A percentile compares a stretch with the other conserved stretches of the same genome.
Evolutionary conservation across 2,888 invertebrate species (phyloP).

Genomic region (Antheraea assamensis): DNA sequence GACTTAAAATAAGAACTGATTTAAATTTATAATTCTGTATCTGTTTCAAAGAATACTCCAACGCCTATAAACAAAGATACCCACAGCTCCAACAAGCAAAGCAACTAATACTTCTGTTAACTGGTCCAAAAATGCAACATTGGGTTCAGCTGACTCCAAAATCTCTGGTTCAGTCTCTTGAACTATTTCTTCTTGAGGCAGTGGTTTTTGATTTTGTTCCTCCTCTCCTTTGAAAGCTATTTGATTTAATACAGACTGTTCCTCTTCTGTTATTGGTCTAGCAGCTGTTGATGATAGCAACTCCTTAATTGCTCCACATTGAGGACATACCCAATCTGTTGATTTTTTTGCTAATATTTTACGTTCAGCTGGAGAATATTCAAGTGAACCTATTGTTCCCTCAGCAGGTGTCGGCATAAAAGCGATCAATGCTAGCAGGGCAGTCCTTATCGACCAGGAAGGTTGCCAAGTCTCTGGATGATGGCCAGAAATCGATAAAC

Average conservation of each 20-base stretch:
- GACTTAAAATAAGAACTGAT: conserved; percentile 30
- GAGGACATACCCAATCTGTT: conserved; percentile 61
- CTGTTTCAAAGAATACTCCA: conserved; percentile 56
- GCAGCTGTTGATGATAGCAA: conserved; percentile 74
- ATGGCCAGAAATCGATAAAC: conserved; percentile 96
- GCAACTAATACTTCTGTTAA: conserved; percentile 71
- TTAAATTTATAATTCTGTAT: conserved; percentile 54
- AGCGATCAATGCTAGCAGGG: conserved; percentile 94
- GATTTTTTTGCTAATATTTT: conserved; percentile 90
- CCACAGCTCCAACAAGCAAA: conserved; percentile 69
- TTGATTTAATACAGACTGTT: conserved; percentile 72
- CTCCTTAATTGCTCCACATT: conserved; percentile 69
- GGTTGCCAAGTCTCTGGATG: conserved; percentile 99
- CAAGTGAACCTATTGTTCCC: conserved; percentile 95
- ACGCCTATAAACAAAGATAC: conserved; percentile 73
- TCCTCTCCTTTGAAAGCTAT: conserved; percentile 79
- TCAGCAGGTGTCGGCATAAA: conserved; percentile 96
- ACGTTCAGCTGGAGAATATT: conserved; percentile 93
- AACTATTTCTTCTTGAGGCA: conserved; percentile 52
- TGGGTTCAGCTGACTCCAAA: conserved; percentile 65
- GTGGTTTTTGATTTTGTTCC: conserved; percentile 61
- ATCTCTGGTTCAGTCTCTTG: conserved; percentile 59
- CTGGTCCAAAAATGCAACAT: conserved; percentile 69
- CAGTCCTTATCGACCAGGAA: conserved; percentile 97
- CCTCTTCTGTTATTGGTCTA: conserved; percentile 75